Conservation (phyloP, 2,888 invertebrate species). For the Panopea generosa region DNA sequence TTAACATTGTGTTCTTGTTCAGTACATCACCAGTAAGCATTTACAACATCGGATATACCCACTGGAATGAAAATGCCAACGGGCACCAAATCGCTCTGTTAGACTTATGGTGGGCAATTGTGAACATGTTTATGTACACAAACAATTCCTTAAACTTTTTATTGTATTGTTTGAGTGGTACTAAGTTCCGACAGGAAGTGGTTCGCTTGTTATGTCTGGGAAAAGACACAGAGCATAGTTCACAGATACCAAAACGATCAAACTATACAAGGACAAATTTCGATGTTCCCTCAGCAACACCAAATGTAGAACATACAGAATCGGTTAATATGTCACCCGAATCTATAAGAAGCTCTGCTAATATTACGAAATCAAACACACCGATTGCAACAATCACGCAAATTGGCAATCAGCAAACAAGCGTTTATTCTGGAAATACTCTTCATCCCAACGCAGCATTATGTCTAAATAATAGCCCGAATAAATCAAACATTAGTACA, state of each 20-base stretch:
- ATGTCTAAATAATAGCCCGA: too few relatives aligned
- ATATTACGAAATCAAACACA: too few relatives aligned
- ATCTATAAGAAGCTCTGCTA: too few relatives aligned
- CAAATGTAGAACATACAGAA: too few relatives aligned
- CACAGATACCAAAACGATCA: too few relatives aligned
- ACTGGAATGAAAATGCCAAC: constrained; percentile 41
- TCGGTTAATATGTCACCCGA: too few relatives aligned
- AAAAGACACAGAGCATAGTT: too few relatives aligned
- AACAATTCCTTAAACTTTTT: constrained; percentile 77
- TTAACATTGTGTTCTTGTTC: constrained; percentile 73
- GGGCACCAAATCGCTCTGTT: constrained; percentile 27
- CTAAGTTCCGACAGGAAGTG: constrained; percentile 72
- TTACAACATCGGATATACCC: constrained; percentile 64
- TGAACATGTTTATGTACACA: constrained; percentile 75
- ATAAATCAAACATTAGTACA: too few relatives aligned
- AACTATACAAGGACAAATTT: too few relatives aligned
- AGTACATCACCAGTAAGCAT: constrained; percentile 73
- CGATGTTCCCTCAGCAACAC: too few relatives aligned
- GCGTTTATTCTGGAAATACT: background rate
- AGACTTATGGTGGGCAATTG: constrained; percentile 68
- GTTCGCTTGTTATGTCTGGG: constrained; percentile 42
- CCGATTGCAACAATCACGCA: too few relatives aligned
- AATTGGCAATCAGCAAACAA: too few relatives aligned
- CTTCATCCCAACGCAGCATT: background rate
- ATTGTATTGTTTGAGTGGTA: constrained; percentile 76